Evolutionary conservation across 2,113 vertebrate genomes (phyloP), one percentile per base, ranked within the genome.

Genomic region (Colistium nudipinnis): DNA sequence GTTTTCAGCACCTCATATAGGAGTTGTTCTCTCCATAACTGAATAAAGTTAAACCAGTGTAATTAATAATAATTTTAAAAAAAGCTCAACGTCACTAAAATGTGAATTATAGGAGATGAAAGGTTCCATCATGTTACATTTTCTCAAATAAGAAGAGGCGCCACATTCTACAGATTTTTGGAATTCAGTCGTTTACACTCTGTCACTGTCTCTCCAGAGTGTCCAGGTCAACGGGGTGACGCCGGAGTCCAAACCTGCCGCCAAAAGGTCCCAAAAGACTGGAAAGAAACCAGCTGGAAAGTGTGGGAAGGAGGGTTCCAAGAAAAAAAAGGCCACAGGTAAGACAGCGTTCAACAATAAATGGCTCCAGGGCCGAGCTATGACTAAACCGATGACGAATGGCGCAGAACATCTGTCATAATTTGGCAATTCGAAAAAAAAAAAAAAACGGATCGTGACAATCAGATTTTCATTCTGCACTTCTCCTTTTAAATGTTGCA

Each of bases 201-300:
- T 70, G 9, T 60, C 41, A 4, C 81, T n/a, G 10, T 77, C 76
- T 66, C 67, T 36, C n/a, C 83, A 96, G 95, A 78, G 41, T 7
- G 17, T 72, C 44, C 90, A 93, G 45, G 20, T 77, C 48, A 88
- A 76, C 5, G 82, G 85, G 35, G 83, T 74, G 25, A 62, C 59
- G 12, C 25, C 74, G 33, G 93, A 94, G 60, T 85, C 90, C 14
- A 93, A 81, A 80, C 87, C 93, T 67, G 91, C 91, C 1, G 75
- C 92, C 39, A 96, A 94, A 82, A 89, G 86, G 62, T 57, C 86
- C 27, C 94, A 94, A 84, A 96, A 94, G 68, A 39, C 92, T 25
- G 91, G 78, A 6, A 96, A 94, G 88, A 97, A 94, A 88, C 3
- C 70, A 0, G 87, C 14, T 13, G 56, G 80, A 8, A 93, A 91